Conservation (phyloP, 2,888 invertebrate genomes). For the Temnothorax ravouxi region DNA sequence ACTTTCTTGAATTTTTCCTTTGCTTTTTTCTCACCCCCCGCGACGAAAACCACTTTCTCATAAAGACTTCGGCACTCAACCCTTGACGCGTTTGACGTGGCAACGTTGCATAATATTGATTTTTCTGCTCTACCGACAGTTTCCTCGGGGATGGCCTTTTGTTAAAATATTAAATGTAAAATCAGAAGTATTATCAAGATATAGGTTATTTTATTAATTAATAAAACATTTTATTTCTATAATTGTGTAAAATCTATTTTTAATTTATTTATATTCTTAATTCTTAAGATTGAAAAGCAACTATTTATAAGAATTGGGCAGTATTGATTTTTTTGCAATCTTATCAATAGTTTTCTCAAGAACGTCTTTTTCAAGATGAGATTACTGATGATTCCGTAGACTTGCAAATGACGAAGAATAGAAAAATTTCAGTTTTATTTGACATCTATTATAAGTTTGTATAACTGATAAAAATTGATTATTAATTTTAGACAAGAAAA, state of each 20-base stretch:
- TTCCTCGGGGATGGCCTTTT: background rate
- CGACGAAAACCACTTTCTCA: constrained; percentile 74
- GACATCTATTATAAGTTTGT: background rate
- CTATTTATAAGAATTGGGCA: background rate
- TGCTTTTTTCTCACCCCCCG: constrained; percentile 71
- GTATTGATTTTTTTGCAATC: constrained; percentile 1
- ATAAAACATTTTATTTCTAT: background rate
- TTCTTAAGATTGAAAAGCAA: background rate
- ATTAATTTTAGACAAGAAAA: background rate
- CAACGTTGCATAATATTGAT: constrained; percentile 74
- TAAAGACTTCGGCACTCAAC: constrained; percentile 59
- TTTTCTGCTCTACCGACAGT: constrained; percentile 72
- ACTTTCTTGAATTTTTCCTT: constrained; percentile 58
- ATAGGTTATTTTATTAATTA: constrained; percentile 13
- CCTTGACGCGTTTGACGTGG: constrained; percentile 39
- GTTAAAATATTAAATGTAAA: background rate
- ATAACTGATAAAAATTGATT: background rate
- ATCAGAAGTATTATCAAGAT: background rate
- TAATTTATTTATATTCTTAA: background rate
- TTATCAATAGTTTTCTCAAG: background rate
- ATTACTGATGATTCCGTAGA: background rate
- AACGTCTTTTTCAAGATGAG: background rate
- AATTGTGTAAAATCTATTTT: background rate
- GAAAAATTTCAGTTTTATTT: background rate
- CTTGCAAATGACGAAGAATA: background rate